Conservation (phyloP, 35 echinoderm and acorn worm genomes). For the Lytechinus pictus region DNA sequence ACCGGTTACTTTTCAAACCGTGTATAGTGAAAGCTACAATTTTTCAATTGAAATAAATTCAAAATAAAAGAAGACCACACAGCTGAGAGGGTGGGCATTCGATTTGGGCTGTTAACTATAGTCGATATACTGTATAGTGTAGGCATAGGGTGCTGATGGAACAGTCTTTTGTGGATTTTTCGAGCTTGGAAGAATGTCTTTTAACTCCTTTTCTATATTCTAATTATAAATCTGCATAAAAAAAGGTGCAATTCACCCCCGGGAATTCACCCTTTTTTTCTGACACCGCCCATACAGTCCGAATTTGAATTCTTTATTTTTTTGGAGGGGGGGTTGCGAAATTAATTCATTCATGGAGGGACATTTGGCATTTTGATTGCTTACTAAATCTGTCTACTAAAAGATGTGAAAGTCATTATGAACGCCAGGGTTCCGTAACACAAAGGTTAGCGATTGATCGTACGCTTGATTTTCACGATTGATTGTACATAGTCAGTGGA, state of each 20-base stretch:
- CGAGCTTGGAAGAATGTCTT: not conserved
- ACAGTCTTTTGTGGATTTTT: not conserved
- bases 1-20: not conserved
- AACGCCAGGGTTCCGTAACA: too few relatives aligned
- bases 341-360: too few relatives aligned
- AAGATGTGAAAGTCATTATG: too few relatives aligned
- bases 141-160: not conserved
- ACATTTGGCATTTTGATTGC: too few relatives aligned
- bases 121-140: not conserved
- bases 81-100: not conserved
- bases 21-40: not conserved
- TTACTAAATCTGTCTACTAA: too few relatives aligned
- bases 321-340: too few relatives aligned
- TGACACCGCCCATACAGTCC: not conserved
- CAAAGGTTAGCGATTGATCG: too few relatives aligned
- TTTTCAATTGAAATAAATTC: not conserved
- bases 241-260: not conserved
- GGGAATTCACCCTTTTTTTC: not conserved
- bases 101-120: not conserved
- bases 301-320: not conserved
- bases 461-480: too few relatives aligned
- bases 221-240: not conserved
- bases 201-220: not conserved
- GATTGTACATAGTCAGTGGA: too few relatives aligned
- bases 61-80: not conserved